Base-by-base conservation (phyloP, 1,140 invertebrate genomes). In the Macrobrachium rosenbergii region DNA sequence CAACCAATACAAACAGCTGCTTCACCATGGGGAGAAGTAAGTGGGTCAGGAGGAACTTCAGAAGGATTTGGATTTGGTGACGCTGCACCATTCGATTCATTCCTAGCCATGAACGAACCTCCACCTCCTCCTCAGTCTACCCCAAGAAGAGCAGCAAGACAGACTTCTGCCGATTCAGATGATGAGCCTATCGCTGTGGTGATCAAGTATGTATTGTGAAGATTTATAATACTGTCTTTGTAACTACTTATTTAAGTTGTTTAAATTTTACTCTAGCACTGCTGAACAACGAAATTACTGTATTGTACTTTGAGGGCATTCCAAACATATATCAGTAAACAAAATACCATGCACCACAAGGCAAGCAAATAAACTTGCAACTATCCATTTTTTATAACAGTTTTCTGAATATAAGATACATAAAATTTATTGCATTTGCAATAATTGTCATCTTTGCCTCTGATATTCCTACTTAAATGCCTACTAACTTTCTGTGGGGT, bases 11-110 rank as follows among this genome's bases (percentile, higher is more conserved):
- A 28, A 16, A 12, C 21, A 88, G 86, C 86, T 19, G 45, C 90
- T 21, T 88, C 88, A 5, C 89, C 82, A 43, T 90, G 89, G 88
- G 86, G 88, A n/a, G 88, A 87, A 62, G 83, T 77, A 19, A 83
- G 83, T 88, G 21, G 85, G 91, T 77, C 90, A 92, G 94, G 94
- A n/a, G 94, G 94, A 63, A 91, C 92, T 0, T 87, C 63, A 8
- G 86, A 88, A 75, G 82, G 83, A 23, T 90, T 89, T 21, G 92
- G 92, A 12, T 92, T 92, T 86, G 92, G 92, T 52, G 90, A 87
- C 28, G 93, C 94, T n/a, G 96, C 96, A 77, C 94, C 94, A 59
- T 97, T 96, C 91, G 97, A 98, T 91, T 94, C 95, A 5, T 98
- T 98, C 92, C 92, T 97, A 64, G 94, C 94, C 17, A 94, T 97